Evolutionary conservation across 2,797 vertebrate genomes (phyloP).

Genomic region (Iguana delicatissima): DNA sequence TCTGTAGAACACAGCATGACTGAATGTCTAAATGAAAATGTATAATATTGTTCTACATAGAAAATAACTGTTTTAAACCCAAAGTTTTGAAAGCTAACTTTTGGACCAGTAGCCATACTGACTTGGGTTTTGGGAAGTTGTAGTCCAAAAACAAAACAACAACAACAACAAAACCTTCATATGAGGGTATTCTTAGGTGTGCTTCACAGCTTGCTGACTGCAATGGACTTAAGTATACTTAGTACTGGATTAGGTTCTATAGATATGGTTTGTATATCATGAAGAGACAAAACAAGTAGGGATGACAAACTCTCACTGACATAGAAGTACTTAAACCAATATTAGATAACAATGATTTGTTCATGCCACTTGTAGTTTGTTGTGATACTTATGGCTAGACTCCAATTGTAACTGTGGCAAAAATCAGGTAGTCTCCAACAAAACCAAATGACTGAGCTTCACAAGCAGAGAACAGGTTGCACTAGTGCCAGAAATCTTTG

Average conservation of each 20-base stretch:
- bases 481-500: conserved; percentile 23
- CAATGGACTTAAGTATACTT: neutral
- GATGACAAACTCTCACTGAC: conserved; percentile 16
- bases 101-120: too few species aligned
- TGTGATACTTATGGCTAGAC: neutral
- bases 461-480: conserved; percentile 1
- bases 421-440: neutral
- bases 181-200: neutral
- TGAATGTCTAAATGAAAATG: neutral
- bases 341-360: neutral
- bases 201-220: neutral
- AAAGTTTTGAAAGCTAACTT: too few species aligned
- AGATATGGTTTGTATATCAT: conserved; percentile 42
- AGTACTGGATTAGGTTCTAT: neutral
- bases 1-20: neutral
- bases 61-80: neutral
- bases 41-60: neutral
- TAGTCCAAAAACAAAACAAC: too few species aligned
- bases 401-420: neutral
- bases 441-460: neutral
- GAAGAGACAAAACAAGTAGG: conserved; percentile 65
- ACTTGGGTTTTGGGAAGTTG: too few species aligned
- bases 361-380: too few species aligned
- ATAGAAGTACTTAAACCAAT: neutral
- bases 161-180: neutral